phyloP scores from a whole-genome alignment of 2,888 invertebrate species.

The Prenolepis imparis region DNA sequence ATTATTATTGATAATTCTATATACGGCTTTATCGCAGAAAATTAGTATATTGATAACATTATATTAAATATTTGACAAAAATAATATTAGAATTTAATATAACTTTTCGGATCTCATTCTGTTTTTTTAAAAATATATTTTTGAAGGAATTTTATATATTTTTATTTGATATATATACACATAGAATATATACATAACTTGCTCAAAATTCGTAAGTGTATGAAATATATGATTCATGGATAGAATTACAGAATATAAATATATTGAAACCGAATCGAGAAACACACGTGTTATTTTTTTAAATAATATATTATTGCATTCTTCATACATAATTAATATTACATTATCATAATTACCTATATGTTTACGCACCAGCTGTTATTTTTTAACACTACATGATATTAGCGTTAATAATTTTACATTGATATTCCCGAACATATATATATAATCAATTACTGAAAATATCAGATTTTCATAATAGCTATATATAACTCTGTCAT shows the following conservation, averaged over 20 bases:
- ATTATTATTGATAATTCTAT: slow-evolving; percentile 5
- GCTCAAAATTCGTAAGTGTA: not conserved
- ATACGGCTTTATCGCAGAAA: not conserved
- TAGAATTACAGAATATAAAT: not conserved
- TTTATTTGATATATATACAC: not conserved
- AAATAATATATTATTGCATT: not conserved
- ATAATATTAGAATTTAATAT: not conserved
- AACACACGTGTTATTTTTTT: not conserved
- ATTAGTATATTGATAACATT: not conserved
- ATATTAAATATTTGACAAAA: not conserved
- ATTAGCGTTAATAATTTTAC: slow-evolving; percentile 1
- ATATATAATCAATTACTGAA: slow-evolving; percentile 15
- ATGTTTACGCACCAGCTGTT: not conserved
- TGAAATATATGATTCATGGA: no score
- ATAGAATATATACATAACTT: not conserved
- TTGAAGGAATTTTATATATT: not conserved
- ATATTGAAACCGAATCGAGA: not conserved
- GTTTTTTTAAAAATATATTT: slow-evolving; percentile 1
- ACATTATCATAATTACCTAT: not conserved
- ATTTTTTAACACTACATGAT: not conserved
- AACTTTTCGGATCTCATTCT: not conserved
- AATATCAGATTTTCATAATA: slow-evolving; percentile 14
- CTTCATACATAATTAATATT: not conserved
- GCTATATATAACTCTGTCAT: slow-evolving; percentile 28
- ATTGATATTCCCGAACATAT: not conserved